Percentiles rank a stretch among this genome's conserved stretches.
Evolutionary conservation across 2,113 vertebrate species (phyloP).

Genomic region (Myiozetetes cayanensis): DNA sequence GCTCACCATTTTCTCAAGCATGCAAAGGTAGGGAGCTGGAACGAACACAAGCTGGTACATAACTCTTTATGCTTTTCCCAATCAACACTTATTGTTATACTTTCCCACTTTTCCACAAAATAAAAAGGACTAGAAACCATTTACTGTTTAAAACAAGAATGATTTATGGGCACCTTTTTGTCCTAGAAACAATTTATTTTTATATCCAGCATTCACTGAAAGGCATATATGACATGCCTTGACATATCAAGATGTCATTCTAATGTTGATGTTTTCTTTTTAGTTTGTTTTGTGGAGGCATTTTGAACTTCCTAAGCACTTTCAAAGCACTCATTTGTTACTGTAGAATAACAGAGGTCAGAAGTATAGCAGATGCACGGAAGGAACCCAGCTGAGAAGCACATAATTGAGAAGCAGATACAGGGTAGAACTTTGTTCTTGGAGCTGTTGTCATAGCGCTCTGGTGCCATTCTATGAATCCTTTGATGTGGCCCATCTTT

Average conservation of each 20-base stretch:
- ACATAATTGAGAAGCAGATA: neutral
- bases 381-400: neutral
- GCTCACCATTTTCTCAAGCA: conserved; percentile 43
- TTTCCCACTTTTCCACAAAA: conserved; percentile 26
- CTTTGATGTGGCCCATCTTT: neutral
- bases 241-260: conserved; percentile 33
- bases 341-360: neutral
- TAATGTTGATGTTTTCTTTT: neutral
- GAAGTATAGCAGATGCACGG: neutral
- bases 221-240: neutral
- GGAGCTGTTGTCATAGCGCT: neutral
- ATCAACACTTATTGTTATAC: conserved; percentile 53
- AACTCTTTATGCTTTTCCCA: neutral
- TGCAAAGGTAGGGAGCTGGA: neutral
- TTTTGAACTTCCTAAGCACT: neutral
- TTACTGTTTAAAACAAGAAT: conserved; percentile 45
- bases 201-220: conserved; percentile 26
- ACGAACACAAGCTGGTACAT: neutral
- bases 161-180: conserved; percentile 30
- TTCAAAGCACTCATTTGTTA: neutral
- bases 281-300: neutral
- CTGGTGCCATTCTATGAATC: neutral
- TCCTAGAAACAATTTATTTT: conserved; percentile 61
- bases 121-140: conserved; percentile 5
- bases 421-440: neutral